Evolutionary conservation across 2,113 vertebrate genomes (phyloP).

Genomic region (Albula goreensis): DNA sequence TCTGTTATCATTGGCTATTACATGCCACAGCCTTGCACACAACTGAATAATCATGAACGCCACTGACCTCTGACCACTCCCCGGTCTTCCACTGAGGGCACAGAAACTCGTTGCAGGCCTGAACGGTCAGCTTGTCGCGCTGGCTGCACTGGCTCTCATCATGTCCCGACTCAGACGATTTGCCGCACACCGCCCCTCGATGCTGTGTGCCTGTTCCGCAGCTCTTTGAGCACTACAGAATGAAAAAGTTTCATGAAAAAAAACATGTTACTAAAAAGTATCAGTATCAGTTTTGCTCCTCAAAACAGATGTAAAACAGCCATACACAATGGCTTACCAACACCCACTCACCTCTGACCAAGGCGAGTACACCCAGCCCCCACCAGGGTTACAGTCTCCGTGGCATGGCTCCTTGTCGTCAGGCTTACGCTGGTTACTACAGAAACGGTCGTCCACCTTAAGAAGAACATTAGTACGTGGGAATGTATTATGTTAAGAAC

Average conservation of each 20-base stretch:
- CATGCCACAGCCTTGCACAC: background rate
- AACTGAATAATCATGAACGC: background rate
- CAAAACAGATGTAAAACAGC: background rate
- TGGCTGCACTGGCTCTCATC: slow-evolving; percentile 90
- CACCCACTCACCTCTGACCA: slow-evolving; percentile 86
- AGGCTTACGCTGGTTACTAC: slow-evolving; percentile 80
- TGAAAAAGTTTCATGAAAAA: background rate
- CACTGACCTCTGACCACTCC: slow-evolving; percentile 91
- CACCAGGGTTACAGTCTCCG: slow-evolving; percentile 87
- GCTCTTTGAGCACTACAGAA: slow-evolving; percentile 87
- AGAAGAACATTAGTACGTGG: background rate
- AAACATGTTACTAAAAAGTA: background rate
- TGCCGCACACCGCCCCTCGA: slow-evolving; percentile 84
- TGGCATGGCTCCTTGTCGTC: slow-evolving; percentile 85
- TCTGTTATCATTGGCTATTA: too few species aligned
- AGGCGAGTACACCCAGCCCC: slow-evolving; percentile 89
- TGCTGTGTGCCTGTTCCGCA: slow-evolving; percentile 84
- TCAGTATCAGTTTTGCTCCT: too few species aligned
- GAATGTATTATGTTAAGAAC: background rate
- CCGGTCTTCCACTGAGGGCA: slow-evolving; percentile 92
- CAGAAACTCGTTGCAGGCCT: slow-evolving; percentile 85
- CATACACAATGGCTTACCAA: background rate
- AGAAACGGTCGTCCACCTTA: slow-evolving; percentile 81
- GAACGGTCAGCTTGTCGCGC: slow-evolving; percentile 82
- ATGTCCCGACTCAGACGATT: slow-evolving; percentile 71